These are phyloP conservation scores for Semaprochilodus insignis DNA, from an alignment of 2,797 vertebrate genomes.

Conservation along the genomic window DNA sequence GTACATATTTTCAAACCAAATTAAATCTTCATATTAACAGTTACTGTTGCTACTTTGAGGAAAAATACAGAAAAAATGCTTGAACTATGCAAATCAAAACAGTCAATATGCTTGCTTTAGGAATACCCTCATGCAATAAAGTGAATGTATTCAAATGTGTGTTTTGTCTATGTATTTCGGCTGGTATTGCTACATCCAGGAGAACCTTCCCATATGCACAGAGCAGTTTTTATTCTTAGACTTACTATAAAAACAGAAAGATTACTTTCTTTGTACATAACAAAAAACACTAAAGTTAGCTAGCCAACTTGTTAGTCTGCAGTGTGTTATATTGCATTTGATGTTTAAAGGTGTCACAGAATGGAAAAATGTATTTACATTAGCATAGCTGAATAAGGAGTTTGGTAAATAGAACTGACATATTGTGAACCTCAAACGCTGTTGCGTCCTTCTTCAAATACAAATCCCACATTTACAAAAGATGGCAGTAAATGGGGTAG, in stretches of 20 bases:
- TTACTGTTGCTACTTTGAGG: conserved; percentile 68
- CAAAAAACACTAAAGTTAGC: too few species aligned
- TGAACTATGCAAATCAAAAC: conserved; percentile 80
- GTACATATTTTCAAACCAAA: conserved; percentile 72
- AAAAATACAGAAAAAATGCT: conserved; percentile 67
- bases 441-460: too few species aligned
- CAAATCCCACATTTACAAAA: too few species aligned
- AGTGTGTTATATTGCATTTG: not conserved
- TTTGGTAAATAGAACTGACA: too few species aligned
- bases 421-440: too few species aligned
- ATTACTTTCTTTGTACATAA: not conserved
- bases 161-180: conserved; percentile 66
- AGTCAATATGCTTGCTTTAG: conserved; percentile 77
- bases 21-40: conserved; percentile 67
- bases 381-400: too few species aligned
- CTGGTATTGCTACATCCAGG: not conserved
- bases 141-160: conserved; percentile 77
- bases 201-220: not conserved
- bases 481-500: too few species aligned
- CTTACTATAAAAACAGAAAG: not conserved
- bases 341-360: not conserved
- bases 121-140: conserved; percentile 78
- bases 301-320: too few species aligned
- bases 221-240: too few species aligned
- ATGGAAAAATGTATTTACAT: too few species aligned